A percentile compares a stretch with the other conserved stretches of the same genome.
phyloP scores from a whole-genome alignment of 1,140 invertebrate species.

The Drosophila rhopaloa region DNA sequence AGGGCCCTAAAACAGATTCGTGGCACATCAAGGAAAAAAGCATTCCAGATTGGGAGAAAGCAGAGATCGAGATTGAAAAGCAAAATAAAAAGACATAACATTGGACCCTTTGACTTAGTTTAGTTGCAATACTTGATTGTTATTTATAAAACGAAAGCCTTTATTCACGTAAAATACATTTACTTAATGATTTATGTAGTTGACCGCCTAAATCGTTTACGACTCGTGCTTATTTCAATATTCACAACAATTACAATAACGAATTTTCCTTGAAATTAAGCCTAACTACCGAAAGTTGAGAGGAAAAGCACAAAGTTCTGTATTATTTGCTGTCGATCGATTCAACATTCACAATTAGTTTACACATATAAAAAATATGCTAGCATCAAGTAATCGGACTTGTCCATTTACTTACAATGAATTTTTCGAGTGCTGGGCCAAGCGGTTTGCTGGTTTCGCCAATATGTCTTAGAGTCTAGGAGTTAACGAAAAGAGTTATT shows the following conservation, averaged over 20 bases:
- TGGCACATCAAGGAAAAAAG: conserved; percentile 86
- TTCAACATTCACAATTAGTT: conserved; percentile 76
- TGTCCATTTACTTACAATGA: conserved; percentile 35
- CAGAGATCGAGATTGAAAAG: conserved; percentile 68
- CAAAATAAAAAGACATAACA: conserved; percentile 22
- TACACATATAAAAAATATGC: conserved; percentile 79
- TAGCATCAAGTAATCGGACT: conserved; percentile 61
- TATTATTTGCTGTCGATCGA: conserved; percentile 31
- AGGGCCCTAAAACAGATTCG: conserved; percentile 91
- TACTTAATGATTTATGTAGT: conserved; percentile 67
- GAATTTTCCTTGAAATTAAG: conserved; percentile 81
- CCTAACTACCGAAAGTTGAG: conserved; percentile 78
- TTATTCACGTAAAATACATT: conserved; percentile 78
- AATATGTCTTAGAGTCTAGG: conserved; percentile 44
- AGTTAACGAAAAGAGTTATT: conserved; percentile 73
- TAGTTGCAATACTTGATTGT: conserved; percentile 19
- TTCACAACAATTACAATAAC: conserved; percentile 83
- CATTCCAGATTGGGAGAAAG: conserved; percentile 86
- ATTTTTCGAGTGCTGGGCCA: conserved; percentile 41
- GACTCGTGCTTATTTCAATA: conserved; percentile 73
- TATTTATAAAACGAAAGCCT: conserved; percentile 55
- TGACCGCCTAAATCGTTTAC: conserved; percentile 69
- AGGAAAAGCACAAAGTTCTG: conserved; percentile 74
- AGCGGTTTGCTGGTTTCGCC: conserved; percentile 44
- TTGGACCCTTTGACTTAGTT: neutral